phyloP scores from a whole-genome alignment of 1,140 invertebrate genomes.

The Drosophila lacertosa region DNA sequence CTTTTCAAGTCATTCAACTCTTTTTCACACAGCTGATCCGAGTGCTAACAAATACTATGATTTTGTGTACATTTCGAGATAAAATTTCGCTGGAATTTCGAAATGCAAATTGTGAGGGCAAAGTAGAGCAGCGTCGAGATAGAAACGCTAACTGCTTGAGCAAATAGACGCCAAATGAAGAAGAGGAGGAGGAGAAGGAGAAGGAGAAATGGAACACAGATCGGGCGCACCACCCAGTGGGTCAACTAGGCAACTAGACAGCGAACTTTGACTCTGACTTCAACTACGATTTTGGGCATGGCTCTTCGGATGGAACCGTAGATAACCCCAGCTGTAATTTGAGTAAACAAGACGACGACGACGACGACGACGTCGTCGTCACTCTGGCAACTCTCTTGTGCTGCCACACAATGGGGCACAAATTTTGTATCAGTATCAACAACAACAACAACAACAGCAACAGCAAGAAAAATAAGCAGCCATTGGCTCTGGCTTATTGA shows the following conservation, averaged over 20 bases:
- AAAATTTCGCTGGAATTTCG: slow-evolving; percentile 32
- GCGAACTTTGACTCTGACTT: slow-evolving; percentile 39
- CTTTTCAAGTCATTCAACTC: slow-evolving; percentile 53
- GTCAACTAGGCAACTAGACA: slow-evolving; percentile 55
- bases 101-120: slow-evolving; percentile 37
- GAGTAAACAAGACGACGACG: slow-evolving; percentile 69
- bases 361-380: slow-evolving; percentile 30
- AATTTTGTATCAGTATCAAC: slow-evolving; percentile 76
- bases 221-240: slow-evolving; percentile 26
- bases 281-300: slow-evolving; percentile 36
- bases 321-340: slow-evolving; percentile 75
- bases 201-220: no score
- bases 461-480: slow-evolving; percentile 41
- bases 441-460: slow-evolving; percentile 15
- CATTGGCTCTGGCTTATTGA: slow-evolving; percentile 62
- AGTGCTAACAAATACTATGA: slow-evolving; percentile 26
- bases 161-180: slow-evolving; percentile 25
- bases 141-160: slow-evolving; percentile 31
- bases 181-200: neutral
- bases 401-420: slow-evolving; percentile 67
- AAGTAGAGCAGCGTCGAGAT: slow-evolving; percentile 45
- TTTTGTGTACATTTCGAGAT: slow-evolving; percentile 44
- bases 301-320: slow-evolving; percentile 47
- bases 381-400: slow-evolving; percentile 51
- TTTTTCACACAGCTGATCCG: slow-evolving; percentile 27